phyloP scores from a whole-genome alignment of 2,113 vertebrate genomes.

The Pongo abelii region DNA sequence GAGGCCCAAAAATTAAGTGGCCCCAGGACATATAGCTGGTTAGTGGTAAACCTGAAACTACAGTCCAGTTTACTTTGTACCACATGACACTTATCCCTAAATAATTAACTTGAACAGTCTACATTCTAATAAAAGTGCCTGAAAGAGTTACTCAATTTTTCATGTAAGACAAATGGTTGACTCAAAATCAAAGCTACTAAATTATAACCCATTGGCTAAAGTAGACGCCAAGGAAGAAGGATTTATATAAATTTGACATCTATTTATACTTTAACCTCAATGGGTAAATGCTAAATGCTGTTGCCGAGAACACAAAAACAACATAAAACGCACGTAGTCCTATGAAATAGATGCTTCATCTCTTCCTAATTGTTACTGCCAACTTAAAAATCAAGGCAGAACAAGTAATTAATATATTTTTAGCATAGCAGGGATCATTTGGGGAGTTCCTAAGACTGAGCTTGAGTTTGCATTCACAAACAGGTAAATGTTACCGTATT shows the following conservation, averaged over 20 bases:
- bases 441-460: background rate
- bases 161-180: background rate
- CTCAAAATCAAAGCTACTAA: conserved; percentile 10
- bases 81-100: background rate
- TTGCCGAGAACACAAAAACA: background rate
- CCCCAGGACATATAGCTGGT: background rate
- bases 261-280: conserved; percentile 28
- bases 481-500: background rate
- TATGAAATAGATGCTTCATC: background rate
- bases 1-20: background rate
- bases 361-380: background rate
- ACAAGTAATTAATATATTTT: background rate
- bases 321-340: conserved; percentile 5
- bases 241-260: background rate
- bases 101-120: background rate
- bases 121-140: background rate
- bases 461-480: background rate
- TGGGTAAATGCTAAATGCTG: conserved; percentile 14
- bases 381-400: conserved; percentile 48
- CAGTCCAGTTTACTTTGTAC: background rate
- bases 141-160: background rate
- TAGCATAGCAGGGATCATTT: background rate
- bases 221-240: background rate
- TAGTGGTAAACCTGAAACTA: background rate
- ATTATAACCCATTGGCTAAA: background rate